These are phyloP conservation scores for Corynorhinus townsendii DNA, from an alignment of 2,113 vertebrate species.

Conservation along the genomic window DNA sequence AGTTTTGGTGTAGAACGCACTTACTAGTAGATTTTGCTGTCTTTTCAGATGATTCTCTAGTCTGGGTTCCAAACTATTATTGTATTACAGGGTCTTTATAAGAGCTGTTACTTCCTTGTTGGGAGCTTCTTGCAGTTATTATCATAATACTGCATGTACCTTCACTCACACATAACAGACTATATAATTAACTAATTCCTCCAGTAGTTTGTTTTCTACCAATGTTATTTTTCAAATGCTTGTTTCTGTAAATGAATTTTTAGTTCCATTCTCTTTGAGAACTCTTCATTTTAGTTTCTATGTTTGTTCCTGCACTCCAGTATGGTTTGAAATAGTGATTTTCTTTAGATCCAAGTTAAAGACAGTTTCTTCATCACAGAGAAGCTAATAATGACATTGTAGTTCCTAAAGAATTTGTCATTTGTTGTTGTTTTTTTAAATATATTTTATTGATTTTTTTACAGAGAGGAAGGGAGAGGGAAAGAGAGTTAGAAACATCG, in stretches of 20 bases:
- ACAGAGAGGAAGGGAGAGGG: no score
- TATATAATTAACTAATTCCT: background rate
- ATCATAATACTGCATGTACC: background rate
- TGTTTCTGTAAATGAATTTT: background rate
- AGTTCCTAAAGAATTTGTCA: background rate
- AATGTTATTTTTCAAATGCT: background rate
- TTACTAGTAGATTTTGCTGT: background rate
- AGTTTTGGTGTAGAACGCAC: background rate
- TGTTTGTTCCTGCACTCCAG: background rate
- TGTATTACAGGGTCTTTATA: background rate
- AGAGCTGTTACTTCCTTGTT: background rate
- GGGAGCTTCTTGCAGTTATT: background rate
- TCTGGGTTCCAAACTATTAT: background rate
- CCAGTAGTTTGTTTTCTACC: background rate
- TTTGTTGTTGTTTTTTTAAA: background rate
- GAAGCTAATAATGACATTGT: background rate
- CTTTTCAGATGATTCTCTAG: background rate
- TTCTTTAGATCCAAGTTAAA: background rate
- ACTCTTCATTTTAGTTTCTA: background rate
- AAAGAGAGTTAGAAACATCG: no score
- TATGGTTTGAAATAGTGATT: background rate
- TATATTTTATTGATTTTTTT: no score
- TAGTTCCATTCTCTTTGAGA: background rate
- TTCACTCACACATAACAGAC: background rate
- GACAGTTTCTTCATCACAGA: background rate